Conservation (phyloP, 2,888 invertebrate species). For the Amaurobius ferox region DNA sequence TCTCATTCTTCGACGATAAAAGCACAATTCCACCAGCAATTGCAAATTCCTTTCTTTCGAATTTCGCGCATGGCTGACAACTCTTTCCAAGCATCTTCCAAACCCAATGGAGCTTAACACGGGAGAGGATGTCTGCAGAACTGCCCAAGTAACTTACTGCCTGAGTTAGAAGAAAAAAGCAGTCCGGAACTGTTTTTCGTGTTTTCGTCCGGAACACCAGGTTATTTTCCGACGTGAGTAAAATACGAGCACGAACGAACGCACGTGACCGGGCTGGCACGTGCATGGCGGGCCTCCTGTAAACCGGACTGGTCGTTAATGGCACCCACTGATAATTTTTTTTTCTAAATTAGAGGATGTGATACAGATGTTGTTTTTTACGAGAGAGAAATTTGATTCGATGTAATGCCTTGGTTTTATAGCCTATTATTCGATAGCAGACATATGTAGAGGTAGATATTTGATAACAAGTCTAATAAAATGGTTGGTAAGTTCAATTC, state of each 20-base stretch:
- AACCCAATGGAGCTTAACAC: neutral
- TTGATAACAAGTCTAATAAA: no score
- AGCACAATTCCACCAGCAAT: neutral
- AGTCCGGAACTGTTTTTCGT: slow-evolving; percentile 15
- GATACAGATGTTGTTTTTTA: no score
- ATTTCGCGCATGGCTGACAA: neutral
- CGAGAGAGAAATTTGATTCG: no score
- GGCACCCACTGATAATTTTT: neutral
- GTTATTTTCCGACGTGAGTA: slow-evolving; percentile 4
- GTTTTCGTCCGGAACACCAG: neutral
- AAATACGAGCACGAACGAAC: neutral
- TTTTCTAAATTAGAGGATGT: neutral
- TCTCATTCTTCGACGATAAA: neutral
- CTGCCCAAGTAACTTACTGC: slow-evolving; percentile 16
- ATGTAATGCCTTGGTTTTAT: no score
- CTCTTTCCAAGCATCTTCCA: neutral
- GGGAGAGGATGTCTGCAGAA: slow-evolving; percentile 5
- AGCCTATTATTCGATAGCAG: no score
- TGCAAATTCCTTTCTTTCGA: slow-evolving; percentile 1
- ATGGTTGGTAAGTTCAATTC: no score
- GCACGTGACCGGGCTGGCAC: neutral
- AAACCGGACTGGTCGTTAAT: neutral
- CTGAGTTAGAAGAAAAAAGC: neutral
- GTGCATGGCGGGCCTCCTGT: neutral
- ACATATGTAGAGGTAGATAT: no score